Percentiles rank a stretch among this genome's conserved stretches.
Evolutionary conservation across 1,140 invertebrate species (phyloP).

Genomic region (Dryas iulia): DNA sequence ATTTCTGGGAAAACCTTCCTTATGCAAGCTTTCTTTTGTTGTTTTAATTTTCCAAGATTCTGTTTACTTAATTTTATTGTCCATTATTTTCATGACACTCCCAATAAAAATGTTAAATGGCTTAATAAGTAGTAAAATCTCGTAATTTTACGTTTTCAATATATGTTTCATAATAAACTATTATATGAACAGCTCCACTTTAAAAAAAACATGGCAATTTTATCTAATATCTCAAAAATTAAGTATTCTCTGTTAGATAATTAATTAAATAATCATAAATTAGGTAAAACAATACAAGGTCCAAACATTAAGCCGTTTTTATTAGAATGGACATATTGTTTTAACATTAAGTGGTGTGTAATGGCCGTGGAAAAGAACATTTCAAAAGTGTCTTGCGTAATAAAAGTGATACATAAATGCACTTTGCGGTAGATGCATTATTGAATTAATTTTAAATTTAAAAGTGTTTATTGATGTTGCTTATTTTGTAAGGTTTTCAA

Average conservation of each 20-base stretch:
- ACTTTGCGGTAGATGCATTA: neutral
- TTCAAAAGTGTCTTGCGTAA: neutral
- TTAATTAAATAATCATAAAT: neutral
- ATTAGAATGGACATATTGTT: constrained; percentile 10
- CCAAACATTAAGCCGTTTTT: neutral
- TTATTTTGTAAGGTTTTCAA: neutral
- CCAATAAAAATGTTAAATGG: too few species aligned
- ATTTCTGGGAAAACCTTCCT: too few species aligned
- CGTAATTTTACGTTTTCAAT: too few species aligned
- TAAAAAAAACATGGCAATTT: too few species aligned
- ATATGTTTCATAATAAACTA: too few species aligned
- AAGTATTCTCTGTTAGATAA: neutral
- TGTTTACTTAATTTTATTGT: too few species aligned
- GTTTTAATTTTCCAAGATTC: too few species aligned
- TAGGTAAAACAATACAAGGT: neutral
- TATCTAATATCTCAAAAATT: neutral
- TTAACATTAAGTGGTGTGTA: neutral
- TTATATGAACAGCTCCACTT: too few species aligned
- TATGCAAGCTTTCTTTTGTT: too few species aligned
- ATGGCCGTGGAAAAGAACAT: neutral
- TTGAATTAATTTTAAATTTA: neutral
- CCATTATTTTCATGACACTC: too few species aligned
- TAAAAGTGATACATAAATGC: neutral
- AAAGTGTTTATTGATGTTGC: neutral
- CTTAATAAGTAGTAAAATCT: too few species aligned